These are phyloP conservation scores for Eumaeus atala DNA, from an alignment of 1,140 invertebrate species.

Conservation along the genomic window DNA sequence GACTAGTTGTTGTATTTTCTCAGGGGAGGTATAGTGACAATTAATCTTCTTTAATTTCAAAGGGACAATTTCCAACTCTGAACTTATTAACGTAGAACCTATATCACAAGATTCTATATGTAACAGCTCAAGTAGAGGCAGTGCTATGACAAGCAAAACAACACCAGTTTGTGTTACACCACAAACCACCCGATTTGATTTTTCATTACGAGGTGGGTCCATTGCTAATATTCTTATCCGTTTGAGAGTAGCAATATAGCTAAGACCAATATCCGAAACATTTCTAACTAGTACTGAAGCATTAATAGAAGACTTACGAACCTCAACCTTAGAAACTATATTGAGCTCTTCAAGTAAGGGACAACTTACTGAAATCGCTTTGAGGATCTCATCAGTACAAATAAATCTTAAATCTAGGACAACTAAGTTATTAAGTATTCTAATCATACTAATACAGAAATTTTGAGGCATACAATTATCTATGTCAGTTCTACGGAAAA, in stretches of 20 bases:
- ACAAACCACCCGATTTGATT: constrained; percentile 49
- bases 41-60: constrained; percentile 62
- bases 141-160: constrained; percentile 54
- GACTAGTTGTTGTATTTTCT: constrained; percentile 58
- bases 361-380: constrained; percentile 66
- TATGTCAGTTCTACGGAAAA: constrained; percentile 61
- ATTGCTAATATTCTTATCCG: constrained; percentile 57
- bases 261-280: constrained; percentile 62
- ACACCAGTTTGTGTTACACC: constrained; percentile 66
- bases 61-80: constrained; percentile 49
- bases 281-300: constrained; percentile 65
- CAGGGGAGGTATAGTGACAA: constrained; percentile 61
- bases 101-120: constrained; percentile 69
- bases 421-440: constrained; percentile 52
- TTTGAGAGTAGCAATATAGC: constrained; percentile 52
- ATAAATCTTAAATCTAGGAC: constrained; percentile 71
- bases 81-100: constrained; percentile 59
- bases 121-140: constrained; percentile 64
- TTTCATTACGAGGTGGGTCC: constrained; percentile 66
- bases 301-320: constrained; percentile 66
- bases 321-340: constrained; percentile 70
- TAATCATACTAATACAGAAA: constrained; percentile 63
- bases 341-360: constrained; percentile 68
- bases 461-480: constrained; percentile 59
- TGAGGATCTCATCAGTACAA: constrained; percentile 74